Percentiles rank a stretch among this genome's conserved stretches.
These are phyloP conservation scores for Xylota sylvarum DNA, from an alignment of 2,888 invertebrate species.

Conservation along the genomic window DNA sequence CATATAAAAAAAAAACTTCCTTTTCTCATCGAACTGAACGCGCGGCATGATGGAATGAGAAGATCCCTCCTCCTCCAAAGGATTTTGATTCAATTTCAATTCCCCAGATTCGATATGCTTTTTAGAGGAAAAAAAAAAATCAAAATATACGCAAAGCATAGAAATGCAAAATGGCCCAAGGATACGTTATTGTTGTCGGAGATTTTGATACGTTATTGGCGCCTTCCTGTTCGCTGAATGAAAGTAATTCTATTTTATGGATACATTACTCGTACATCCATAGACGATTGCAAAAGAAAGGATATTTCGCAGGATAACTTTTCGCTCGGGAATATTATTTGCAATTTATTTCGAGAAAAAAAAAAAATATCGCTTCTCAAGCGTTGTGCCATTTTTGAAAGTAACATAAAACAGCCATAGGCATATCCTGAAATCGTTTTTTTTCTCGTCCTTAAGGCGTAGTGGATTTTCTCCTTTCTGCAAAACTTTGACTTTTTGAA, in stretches of 20 bases:
- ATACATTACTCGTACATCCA: conserved; percentile 46
- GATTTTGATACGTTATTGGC: conserved; percentile 77
- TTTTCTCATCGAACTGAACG: conserved; percentile 58
- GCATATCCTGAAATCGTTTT: conserved; percentile 58
- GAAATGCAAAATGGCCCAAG: conserved; percentile 77
- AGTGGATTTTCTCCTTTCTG: conserved; percentile 15
- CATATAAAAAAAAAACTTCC: conserved; percentile 69
- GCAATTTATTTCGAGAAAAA: conserved; percentile 55
- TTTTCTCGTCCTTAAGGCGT: conserved; percentile 8
- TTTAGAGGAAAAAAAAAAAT: conserved; percentile 58
- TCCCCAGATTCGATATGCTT: conserved; percentile 77
- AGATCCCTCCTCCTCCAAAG: conserved; percentile 32
- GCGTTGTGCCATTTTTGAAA: conserved; percentile 54
- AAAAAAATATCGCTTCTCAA: conserved; percentile 29
- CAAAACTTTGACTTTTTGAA: conserved; percentile 59
- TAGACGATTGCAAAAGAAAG: conserved; percentile 44
- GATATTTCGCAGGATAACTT: conserved; percentile 62
- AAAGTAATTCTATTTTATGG: conserved; percentile 76
- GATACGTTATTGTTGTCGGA: conserved; percentile 75
- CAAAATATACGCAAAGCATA: conserved; percentile 46
- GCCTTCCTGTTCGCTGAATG: conserved; percentile 74
- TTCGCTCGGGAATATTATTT: conserved; percentile 69
- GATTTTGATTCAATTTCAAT: conserved; percentile 78
- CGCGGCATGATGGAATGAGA: conserved; percentile 33
- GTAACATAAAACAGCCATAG: conserved; percentile 65